These are phyloP conservation scores for Nyctereutes procyonoides DNA, from an alignment of 2,113 vertebrate species.

Conservation along the genomic window DNA sequence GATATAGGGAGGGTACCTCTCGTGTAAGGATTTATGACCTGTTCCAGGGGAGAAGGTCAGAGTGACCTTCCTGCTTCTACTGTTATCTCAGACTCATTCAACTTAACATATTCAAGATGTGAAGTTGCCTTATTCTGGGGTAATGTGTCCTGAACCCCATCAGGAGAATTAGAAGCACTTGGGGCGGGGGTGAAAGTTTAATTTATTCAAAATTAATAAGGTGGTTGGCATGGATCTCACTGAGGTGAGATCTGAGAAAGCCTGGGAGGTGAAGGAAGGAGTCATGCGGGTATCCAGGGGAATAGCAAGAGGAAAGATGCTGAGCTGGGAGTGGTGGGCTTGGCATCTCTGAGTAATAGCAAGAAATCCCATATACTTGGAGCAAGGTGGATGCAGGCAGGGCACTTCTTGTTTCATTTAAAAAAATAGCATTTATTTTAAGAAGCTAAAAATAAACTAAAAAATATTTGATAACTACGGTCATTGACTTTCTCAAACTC, in stretches of 20 bases:
- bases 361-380: neutral
- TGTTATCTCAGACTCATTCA: neutral
- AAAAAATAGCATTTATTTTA: neutral
- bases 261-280: neutral
- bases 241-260: neutral
- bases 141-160: neutral
- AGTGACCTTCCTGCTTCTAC: neutral
- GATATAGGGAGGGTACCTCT: neutral
- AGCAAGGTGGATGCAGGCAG: neutral
- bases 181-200: too few species aligned
- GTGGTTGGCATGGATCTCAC: neutral
- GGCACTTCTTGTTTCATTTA: neutral
- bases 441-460: conserved; percentile 2
- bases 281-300: neutral
- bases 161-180: neutral
- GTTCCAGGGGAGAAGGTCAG: neutral
- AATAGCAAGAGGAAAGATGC: neutral
- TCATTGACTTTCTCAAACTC: neutral
- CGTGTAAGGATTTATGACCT: neutral
- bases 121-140: neutral
- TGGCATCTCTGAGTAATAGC: neutral
- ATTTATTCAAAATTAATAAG: neutral
- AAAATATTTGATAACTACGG: neutral
- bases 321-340: neutral
- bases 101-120: neutral